Base-by-base conservation (phyloP, 2,888 invertebrate species). In the Luperina nickerlii region DNA sequence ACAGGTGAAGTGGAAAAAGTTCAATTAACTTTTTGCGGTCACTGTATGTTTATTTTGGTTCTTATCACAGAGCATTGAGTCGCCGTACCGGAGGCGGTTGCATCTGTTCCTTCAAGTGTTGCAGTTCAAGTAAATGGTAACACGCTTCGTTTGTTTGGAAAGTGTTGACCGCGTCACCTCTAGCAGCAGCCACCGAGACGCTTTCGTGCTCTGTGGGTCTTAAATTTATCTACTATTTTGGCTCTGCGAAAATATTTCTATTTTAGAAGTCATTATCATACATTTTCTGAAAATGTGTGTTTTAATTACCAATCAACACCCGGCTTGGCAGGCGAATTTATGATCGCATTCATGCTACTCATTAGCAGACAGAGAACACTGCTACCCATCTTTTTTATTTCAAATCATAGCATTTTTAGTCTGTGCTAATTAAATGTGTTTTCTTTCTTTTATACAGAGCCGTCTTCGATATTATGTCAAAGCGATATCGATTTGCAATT, bases 401-500 rank as follows among this genome's bases (percentile, higher is more conserved):
- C 7, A 38, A 71, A 71, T 70, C 24, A 24, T 57, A 54, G 8
- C 60, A 74, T 42, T 57, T 45, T 32, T 32, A 32, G 32, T 32
- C 32, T 32, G 32, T 32, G 32, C 32, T 32, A 32, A 32, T 32
- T 32, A 32, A 32, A 32, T 32, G 32, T 32, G 1, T 32, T 32
- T 32, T 32, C 32, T 32, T 32, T 32, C 32, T 32, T 32, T 51
- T 42, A 57, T 20, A 38, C 3, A 32, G 11, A 73, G 54, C 45
- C 8, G 42, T 68, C 18, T 54, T 38, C 20, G 24, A 74, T 18
- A 54, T 24, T 54, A 73, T 38, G 73, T 32, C 45, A 74, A 80
- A 81, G 38, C 63, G 81, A 63, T 80, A 80, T 81, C 63, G 80
- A 81, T 74, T 81, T 63, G 63, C 48, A 81, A 69, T 81, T 81